Evolutionary conservation across 2,113 vertebrate species (phyloP).

Genomic region (Myiozetetes cayanensis): DNA sequence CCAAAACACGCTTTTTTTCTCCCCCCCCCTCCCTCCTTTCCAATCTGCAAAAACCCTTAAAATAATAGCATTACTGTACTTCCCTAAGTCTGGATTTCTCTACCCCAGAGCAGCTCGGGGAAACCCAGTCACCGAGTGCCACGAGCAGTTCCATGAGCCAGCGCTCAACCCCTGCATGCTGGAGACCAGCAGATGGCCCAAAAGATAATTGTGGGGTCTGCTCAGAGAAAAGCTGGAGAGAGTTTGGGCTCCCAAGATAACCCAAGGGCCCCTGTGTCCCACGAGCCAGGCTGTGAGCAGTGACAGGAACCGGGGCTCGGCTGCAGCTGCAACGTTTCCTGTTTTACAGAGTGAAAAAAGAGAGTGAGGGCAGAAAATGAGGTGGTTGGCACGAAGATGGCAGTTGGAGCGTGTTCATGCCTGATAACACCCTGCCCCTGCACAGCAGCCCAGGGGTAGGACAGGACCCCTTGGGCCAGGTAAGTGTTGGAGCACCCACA

Average conservation of each 20-base stretch:
- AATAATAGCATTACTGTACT: constrained; percentile 28
- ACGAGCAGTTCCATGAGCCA: accelerated
- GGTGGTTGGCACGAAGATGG: neutral
- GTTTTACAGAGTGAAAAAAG: neutral
- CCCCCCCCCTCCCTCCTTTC: neutral
- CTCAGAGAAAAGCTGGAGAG: neutral
- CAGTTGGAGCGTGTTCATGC: neutral
- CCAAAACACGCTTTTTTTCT: neutral
- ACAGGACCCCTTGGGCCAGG: neutral
- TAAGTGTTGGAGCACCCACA: neutral
- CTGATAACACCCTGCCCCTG: neutral
- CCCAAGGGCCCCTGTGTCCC: neutral
- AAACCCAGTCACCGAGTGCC: neutral
- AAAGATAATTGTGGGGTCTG: neutral
- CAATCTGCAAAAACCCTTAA: neutral
- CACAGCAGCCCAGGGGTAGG: accelerated
- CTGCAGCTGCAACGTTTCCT: constrained; percentile 44
- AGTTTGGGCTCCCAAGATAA: neutral
- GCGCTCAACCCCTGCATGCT: accelerated
- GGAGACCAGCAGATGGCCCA: neutral
- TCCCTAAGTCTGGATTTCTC: neutral
- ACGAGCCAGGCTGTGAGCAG: neutral
- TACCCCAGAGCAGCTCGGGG: neutral
- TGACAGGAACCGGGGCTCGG: constrained; percentile 48
- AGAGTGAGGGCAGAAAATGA: neutral